Conservation (phyloP, 2,888 invertebrate species). For the Acleris cristana region DNA sequence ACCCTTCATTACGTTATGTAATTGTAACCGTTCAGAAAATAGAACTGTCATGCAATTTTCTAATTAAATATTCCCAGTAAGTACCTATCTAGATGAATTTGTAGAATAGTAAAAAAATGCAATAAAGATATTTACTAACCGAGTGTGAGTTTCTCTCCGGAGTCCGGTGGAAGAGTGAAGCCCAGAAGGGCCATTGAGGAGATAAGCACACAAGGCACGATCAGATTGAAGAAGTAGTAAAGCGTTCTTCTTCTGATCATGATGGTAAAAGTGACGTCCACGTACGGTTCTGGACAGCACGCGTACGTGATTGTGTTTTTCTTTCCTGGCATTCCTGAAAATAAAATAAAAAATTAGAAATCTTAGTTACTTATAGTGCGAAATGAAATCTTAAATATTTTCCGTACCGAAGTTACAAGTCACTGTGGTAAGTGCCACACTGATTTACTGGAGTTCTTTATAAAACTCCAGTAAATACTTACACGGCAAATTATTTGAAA, state of each 20-base stretch:
- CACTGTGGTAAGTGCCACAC: no score
- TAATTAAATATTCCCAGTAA: slow-evolving; percentile 12
- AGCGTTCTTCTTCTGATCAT: slow-evolving; percentile 97
- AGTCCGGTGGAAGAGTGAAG: slow-evolving; percentile 98
- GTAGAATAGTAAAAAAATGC: not conserved
- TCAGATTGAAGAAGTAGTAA: slow-evolving; percentile 99
- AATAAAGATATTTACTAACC: slow-evolving; percentile 84
- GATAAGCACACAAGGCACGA: slow-evolving; percentile 99
- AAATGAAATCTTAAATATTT: no score
- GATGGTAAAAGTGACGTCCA: slow-evolving; percentile 98
- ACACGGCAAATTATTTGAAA: no score
- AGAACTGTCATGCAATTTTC: slow-evolving; percentile 8
- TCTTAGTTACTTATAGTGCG: no score
- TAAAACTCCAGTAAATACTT: no score
- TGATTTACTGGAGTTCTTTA: no score
- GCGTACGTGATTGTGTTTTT: slow-evolving; percentile 95
- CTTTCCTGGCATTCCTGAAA: slow-evolving; percentile 93
- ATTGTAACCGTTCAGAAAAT: not conserved
- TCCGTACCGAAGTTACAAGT: no score
- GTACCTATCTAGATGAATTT: not conserved
- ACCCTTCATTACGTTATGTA: not conserved
- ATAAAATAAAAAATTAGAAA: not conserved
- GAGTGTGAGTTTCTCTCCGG: slow-evolving; percentile 97
- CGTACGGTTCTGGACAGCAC: slow-evolving; percentile 97
- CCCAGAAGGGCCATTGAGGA: slow-evolving; percentile 99